Evolutionary conservation across 1,140 invertebrate genomes (phyloP).

Genomic region (Drosophila yakuba): DNA sequence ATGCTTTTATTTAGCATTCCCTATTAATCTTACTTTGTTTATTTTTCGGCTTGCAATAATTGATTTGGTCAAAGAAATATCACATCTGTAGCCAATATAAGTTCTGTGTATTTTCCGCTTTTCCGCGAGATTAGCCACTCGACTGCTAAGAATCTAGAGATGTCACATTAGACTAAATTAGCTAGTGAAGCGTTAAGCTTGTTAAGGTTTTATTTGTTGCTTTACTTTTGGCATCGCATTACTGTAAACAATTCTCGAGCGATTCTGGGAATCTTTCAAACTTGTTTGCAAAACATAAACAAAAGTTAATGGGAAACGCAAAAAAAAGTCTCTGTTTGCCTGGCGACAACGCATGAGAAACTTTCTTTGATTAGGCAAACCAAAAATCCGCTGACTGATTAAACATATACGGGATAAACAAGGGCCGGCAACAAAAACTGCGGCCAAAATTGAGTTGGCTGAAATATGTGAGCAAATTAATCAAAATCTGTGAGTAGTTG

Average conservation of each 20-base stretch:
- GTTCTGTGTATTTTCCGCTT: not conserved
- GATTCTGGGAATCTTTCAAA: slow-evolving; percentile 49
- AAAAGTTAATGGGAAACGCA: slow-evolving; percentile 20
- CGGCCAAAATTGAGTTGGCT: slow-evolving; percentile 19
- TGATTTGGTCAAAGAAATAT: not conserved
- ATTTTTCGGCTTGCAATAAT: not conserved
- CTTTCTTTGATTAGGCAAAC: slow-evolving; percentile 55
- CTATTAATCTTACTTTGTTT: slow-evolving; percentile 7
- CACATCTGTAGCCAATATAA: not conserved
- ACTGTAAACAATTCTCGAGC: slow-evolving; percentile 29
- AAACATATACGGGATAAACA: slow-evolving; percentile 54
- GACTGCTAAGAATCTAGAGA: not conserved
- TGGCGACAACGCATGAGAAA: slow-evolving; percentile 44
- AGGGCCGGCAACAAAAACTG: slow-evolving; percentile 23
- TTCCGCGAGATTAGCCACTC: not conserved
- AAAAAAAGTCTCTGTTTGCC: slow-evolving; percentile 34
- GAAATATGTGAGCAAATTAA: slow-evolving; percentile 71
- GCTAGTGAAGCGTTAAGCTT: slow-evolving; percentile 52
- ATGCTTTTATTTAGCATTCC: not conserved
- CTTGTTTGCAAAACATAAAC: slow-evolving; percentile 47
- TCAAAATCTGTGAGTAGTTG: slow-evolving; percentile 66
- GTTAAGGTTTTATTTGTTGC: slow-evolving; percentile 42
- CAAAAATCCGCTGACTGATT: slow-evolving; percentile 52
- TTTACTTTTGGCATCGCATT: slow-evolving; percentile 44
- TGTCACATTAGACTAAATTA: slow-evolving; percentile 27